Evolutionary conservation across 2,113 vertebrate genomes (phyloP).

Genomic region (Chaetops frenatus): DNA sequence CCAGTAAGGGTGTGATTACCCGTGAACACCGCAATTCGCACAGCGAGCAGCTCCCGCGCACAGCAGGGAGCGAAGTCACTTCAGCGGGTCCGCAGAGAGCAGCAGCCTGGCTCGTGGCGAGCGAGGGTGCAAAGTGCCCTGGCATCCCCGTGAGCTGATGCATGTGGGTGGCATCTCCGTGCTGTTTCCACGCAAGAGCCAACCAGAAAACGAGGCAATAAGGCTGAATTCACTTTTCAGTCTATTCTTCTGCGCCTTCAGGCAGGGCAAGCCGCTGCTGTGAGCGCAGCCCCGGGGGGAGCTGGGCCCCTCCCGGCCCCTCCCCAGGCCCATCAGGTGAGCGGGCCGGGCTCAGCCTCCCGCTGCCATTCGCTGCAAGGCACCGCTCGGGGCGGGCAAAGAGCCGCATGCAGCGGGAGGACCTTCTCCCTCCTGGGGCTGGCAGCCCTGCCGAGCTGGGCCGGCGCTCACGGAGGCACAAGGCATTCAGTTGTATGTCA

Average conservation of each 20-base stretch:
- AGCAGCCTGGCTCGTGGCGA: accelerated
- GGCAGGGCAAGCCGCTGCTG: accelerated
- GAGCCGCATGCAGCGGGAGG: background rate
- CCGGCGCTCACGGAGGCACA: background rate
- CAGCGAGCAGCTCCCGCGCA: background rate
- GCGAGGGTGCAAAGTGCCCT: accelerated
- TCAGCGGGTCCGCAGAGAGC: background rate
- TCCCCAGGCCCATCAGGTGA: background rate
- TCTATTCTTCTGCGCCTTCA: background rate
- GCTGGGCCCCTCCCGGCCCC: background rate
- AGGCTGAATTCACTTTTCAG: background rate
- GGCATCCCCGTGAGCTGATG: accelerated
- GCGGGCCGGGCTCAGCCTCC: background rate
- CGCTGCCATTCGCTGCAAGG: background rate
- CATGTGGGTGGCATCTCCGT: accelerated
- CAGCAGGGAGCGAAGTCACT: background rate
- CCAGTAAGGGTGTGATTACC: background rate
- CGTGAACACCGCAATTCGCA: background rate
- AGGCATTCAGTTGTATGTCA: background rate
- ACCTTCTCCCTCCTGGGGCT: background rate
- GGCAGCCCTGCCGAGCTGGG: background rate
- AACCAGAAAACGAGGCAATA: background rate
- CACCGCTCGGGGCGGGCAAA: background rate
- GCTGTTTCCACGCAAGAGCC: background rate
- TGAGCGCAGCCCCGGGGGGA: accelerated